Conservation (phyloP, 2,888 invertebrate species). For the Caenorhabditis angaria region DNA sequence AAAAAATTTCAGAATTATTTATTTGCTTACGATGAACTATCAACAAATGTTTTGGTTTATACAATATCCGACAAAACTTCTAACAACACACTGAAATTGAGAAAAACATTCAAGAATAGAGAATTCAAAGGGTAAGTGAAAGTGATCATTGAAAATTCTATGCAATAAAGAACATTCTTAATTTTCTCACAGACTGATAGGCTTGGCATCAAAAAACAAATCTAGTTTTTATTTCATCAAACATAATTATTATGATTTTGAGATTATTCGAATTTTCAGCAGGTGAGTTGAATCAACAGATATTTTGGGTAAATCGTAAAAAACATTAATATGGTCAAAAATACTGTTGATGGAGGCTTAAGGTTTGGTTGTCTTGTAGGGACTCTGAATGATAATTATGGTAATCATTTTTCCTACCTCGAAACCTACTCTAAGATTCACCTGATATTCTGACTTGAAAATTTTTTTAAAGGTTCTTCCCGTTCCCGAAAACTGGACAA, state of each 20-base stretch:
- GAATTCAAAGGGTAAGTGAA: neutral
- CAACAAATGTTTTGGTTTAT: neutral
- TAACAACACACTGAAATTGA: neutral
- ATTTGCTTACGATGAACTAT: neutral
- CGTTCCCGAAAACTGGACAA: constrained; percentile 16
- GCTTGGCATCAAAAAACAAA: neutral
- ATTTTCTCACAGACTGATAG: neutral
- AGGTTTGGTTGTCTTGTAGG: too few relatives aligned
- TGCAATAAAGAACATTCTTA: too few relatives aligned
- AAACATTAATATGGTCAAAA: too few relatives aligned
- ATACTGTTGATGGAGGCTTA: too few relatives aligned
- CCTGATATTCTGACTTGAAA: neutral
- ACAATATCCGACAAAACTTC: neutral
- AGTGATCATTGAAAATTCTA: neutral
- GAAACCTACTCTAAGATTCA: neutral
- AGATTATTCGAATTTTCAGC: neutral
- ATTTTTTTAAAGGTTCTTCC: constrained; percentile 17
- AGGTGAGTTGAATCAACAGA: neutral
- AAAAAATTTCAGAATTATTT: neutral
- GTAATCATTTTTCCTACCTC: neutral
- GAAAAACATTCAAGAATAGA: neutral
- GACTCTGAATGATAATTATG: too few relatives aligned
- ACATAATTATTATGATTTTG: neutral
- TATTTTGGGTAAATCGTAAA: neutral
- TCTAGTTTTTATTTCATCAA: neutral